Evolutionary conservation across 2,113 vertebrate genomes (phyloP), one percentile per base, ranked within the genome.

Genomic region (Nothoprocta pentlandii): DNA sequence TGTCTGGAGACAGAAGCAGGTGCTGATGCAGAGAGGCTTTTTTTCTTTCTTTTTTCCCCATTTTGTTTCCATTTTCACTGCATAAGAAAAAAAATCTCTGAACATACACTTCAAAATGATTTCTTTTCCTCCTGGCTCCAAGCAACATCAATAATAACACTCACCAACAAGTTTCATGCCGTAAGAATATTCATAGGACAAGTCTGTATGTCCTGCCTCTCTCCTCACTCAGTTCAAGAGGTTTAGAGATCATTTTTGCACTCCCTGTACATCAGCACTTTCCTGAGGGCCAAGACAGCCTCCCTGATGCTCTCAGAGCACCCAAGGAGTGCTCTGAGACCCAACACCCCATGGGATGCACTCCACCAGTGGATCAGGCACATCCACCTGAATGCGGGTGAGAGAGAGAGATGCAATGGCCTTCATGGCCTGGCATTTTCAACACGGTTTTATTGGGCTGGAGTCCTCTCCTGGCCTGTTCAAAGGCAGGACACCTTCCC

Each of bases 1-100:
- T 95, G 97, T 98, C 97, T 89, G 96, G 95, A 97, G 98, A 98
- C 96, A 97, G 95, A 96, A 95, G 91, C 87, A 76, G 94, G 68
- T 91, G 93, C 94, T 89, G 90, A 73, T 94, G 86, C 77, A 71
- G 89, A 71, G 61, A 92, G 51, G 77, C 20, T 28, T 83, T 58
- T 41, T 6, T 6, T 32, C 26, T 63, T 41, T 17, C 22, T 49
- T 32, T 17, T 64, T 49, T 12, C 12, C n/a, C 44, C 54, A 22
- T 84, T 97, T 97, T 95, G 94, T 97, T 98, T 97, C 95, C 96
- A 90, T 97, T 98, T 98, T 95, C 94, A 93, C 94, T 87, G 85
- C 92, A 85, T 91, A 89, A 92, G 87, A 39, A 58, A 91, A 87
- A 54, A 21, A 49, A 61, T 85, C 89, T 97, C 92, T 81, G 95